These are phyloP conservation scores for Bos indicus DNA, from an alignment of 2,113 vertebrate genomes.

Conservation along the genomic window DNA sequence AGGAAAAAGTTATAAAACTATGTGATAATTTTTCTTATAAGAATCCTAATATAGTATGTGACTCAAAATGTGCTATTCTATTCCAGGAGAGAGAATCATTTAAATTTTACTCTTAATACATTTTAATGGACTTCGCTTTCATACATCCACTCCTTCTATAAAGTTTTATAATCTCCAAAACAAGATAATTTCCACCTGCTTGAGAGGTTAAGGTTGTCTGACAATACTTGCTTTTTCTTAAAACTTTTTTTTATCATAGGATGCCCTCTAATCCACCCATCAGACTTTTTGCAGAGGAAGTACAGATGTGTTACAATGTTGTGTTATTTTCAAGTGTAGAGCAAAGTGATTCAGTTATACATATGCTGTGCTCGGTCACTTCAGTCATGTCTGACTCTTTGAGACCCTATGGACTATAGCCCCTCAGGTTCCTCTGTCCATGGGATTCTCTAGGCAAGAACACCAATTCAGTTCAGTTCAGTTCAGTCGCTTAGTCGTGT, in stretches of 20 bases:
- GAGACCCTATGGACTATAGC: neutral
- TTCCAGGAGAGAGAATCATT: neutral
- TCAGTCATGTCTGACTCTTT: neutral
- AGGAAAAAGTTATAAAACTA: slow-evolving; percentile 48
- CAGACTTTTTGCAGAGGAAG: neutral
- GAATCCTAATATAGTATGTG: slow-evolving; percentile 9
- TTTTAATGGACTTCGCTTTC: slow-evolving; percentile 13
- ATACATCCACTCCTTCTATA: neutral
- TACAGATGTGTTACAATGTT: neutral
- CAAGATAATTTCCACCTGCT: neutral
- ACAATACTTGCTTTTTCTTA: neutral
- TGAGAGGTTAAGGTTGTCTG: neutral
- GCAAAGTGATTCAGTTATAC: neutral
- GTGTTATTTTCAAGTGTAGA: neutral
- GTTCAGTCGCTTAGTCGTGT: rapidly evolving
- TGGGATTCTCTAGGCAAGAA: neutral
- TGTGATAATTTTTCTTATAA: neutral
- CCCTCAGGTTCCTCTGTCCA: neutral
- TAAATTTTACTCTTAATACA: neutral
- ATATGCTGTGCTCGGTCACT: neutral
- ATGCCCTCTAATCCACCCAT: neutral
- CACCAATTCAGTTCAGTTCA: neutral
- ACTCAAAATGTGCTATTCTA: neutral
- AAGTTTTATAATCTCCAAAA: neutral
- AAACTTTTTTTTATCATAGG: neutral